phyloP scores from a whole-genome alignment of 2,797 vertebrate species.

The Gymnothorax reevesii region DNA sequence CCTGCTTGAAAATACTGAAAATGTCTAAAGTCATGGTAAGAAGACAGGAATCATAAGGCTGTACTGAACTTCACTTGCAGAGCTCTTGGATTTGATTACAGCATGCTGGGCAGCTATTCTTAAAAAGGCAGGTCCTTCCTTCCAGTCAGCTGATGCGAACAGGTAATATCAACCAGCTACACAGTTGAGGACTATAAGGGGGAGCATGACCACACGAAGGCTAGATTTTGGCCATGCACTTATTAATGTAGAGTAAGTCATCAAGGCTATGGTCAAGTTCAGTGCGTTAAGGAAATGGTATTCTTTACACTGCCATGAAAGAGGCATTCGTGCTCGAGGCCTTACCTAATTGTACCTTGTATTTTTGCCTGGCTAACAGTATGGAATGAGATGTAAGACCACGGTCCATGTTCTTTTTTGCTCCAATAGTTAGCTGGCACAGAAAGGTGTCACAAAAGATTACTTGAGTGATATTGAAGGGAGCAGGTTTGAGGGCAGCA shows the following conservation, averaged over 20 bases:
- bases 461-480: background rate
- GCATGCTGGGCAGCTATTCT: background rate
- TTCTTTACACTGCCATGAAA: background rate
- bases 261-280: background rate
- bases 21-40: background rate
- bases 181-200: background rate
- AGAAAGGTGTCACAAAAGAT: constrained; percentile 1
- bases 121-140: background rate
- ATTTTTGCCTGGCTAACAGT: background rate
- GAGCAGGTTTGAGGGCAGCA: background rate
- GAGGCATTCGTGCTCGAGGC: background rate
- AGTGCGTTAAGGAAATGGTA: constrained; percentile 4
- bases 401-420: background rate
- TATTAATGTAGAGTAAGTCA: background rate
- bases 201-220: background rate
- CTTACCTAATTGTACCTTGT: background rate
- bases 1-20: background rate
- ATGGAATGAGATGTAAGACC: background rate
- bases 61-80: background rate
- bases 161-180: background rate
- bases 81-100: background rate
- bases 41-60: background rate
- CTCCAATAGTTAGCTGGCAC: background rate
- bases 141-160: background rate
- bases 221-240: background rate